phyloP scores from a whole-genome alignment of 2,113 vertebrate genomes.

The Jaculus jaculus region DNA sequence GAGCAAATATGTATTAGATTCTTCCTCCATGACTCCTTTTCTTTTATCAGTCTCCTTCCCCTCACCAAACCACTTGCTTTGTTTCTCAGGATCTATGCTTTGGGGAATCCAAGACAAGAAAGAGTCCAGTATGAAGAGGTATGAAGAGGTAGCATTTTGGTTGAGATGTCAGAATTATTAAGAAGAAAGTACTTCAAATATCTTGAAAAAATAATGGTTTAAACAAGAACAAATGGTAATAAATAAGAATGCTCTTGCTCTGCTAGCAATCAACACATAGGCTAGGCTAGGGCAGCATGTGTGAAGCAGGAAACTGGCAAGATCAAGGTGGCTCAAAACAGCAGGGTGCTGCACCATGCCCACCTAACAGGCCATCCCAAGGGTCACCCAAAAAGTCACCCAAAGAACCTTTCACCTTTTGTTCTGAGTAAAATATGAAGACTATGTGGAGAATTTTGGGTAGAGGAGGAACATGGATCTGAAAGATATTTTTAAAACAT shows the following conservation, averaged over 20 bases:
- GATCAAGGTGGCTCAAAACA: neutral
- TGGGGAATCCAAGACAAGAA: neutral
- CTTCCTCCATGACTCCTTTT: neutral
- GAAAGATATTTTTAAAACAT: constrained; percentile 4
- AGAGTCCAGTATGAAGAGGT: neutral
- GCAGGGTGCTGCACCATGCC: neutral
- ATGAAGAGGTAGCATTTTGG: neutral
- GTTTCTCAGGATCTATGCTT: neutral
- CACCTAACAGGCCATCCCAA: neutral
- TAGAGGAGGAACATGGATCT: neutral
- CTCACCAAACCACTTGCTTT: neutral
- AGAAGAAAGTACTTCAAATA: neutral
- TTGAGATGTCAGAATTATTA: neutral
- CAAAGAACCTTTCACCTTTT: neutral
- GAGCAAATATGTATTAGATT: neutral
- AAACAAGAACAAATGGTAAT: neutral
- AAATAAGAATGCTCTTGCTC: neutral
- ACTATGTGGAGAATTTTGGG: neutral
- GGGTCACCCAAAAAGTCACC: too few relatives aligned
- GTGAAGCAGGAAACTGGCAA: neutral
- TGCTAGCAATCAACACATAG: neutral
- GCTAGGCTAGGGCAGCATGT: neutral
- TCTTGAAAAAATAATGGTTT: neutral
- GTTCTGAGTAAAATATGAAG: neutral
- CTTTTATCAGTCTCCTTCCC: neutral